Evolutionary conservation across 2,888 invertebrate species (phyloP), one percentile per base, ranked within the genome.

Genomic region (Philopedon plagiatum): DNA sequence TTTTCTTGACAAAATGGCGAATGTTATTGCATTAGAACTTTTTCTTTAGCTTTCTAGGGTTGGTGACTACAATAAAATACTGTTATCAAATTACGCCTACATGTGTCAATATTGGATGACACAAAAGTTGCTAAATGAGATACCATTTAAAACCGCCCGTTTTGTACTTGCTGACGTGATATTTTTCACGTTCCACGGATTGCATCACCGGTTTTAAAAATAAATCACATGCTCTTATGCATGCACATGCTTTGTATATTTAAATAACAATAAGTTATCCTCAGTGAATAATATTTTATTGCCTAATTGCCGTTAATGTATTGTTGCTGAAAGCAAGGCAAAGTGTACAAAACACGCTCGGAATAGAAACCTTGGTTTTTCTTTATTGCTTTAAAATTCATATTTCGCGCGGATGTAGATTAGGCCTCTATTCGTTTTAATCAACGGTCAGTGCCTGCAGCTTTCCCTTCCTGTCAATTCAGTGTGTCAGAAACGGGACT

Each of bases 131-230:
- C n/a, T n/a, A 34, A 34, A 34, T 34, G 3, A 39, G 7, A 39
- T 13, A 9, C 7, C 1, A 0, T 26, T 13, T 1, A n/a, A 51
- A n/a, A 15, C 13, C 13, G 1, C 21, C 11, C 44, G 9, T 29
- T 46, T 29, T 54, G 23, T 54, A 26, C 26, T 19, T 9, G 29
- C 8, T 60, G 41, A 60, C 60, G 60, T 60, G 60, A 39, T 60
- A 15, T 9, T 41, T 60, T 21, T 0, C 60, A 60, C 60, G 60
- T 41, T 8, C 13, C 8, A 60, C 9, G 5, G 60, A 29, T 44
- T 60, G 34, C 34, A 34, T 34, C 34, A 34, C 34, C n/a, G n/a
- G 2, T 34, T 9, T 4, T 34, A 4, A 34, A 34, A n/a, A 2
- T n/a, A 34, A 34, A 37, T 15, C 5, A 44, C 60, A 32, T 41